Evolutionary conservation across 2,797 vertebrate species (phyloP).

Genomic region (Lacerta viridis): DNA sequence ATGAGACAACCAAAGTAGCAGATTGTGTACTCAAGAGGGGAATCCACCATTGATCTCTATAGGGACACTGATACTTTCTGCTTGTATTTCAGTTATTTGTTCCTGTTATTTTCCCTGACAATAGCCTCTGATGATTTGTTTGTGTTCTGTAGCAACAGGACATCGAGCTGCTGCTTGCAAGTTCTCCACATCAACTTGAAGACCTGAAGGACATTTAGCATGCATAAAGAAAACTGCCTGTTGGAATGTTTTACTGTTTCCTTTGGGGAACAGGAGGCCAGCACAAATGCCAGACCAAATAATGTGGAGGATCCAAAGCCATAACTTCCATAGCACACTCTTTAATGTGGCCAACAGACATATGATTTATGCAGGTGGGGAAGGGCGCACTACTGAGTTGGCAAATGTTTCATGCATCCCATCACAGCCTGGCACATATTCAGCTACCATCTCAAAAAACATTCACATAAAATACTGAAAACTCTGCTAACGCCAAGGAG

Average conservation of each 20-base stretch:
- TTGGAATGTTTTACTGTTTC: conserved; percentile 28
- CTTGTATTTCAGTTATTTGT: background rate
- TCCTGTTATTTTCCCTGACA: background rate
- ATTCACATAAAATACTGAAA: conserved; percentile 46
- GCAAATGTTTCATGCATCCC: conserved; percentile 65
- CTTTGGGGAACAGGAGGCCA: conserved; percentile 37
- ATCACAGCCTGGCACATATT: conserved; percentile 56
- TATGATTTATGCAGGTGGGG: conserved; percentile 21
- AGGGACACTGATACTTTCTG: background rate
- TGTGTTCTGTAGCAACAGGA: background rate
- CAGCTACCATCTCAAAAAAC: conserved; percentile 56
- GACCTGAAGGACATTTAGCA: conserved; percentile 2
- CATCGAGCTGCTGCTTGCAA: background rate
- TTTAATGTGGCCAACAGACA: conserved; percentile 56
- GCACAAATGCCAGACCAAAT: conserved; percentile 50
- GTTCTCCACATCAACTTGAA: conserved; percentile 5
- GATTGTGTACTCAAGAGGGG: background rate
- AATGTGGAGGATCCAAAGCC: conserved; percentile 44
- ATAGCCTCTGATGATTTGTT: background rate
- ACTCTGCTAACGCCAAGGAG: conserved; percentile 32
- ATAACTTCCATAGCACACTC: conserved; percentile 50
- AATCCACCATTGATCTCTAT: background rate
- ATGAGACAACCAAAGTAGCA: background rate
- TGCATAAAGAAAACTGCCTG: conserved; percentile 25
- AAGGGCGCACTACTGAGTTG: conserved; percentile 9